Percentiles rank a stretch among this genome's conserved stretches.
These are phyloP conservation scores for Centroberyx gerrardi DNA, from an alignment of 2,797 vertebrate genomes.

Conservation along the genomic window DNA sequence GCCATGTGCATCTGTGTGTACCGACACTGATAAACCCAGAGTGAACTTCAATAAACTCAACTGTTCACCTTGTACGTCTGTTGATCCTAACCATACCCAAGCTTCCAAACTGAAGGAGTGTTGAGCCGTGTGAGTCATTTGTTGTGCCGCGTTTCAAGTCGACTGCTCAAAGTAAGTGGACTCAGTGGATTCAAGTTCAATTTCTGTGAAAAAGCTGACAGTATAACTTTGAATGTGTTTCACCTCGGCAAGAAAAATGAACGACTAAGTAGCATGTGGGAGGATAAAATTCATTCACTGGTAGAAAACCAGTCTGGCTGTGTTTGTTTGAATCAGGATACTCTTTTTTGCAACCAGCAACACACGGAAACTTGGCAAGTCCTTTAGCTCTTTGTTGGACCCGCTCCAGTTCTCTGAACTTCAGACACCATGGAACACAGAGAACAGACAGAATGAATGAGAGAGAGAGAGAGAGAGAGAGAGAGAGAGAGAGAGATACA, in stretches of 20 bases:
- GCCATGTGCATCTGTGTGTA: slow-evolving; percentile 67
- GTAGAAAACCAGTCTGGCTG: slow-evolving; percentile 12
- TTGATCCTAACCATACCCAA: slow-evolving; percentile 11
- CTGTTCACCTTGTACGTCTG: slow-evolving; percentile 68
- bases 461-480: slow-evolving; percentile 19
- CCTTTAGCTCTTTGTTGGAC: slow-evolving; percentile 55
- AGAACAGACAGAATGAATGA: slow-evolving; percentile 14
- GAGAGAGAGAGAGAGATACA: slow-evolving; percentile 43
- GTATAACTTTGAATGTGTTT: neutral
- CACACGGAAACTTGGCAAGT: slow-evolving; percentile 56
- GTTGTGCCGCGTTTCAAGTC: slow-evolving; percentile 3
- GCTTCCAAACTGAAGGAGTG: slow-evolving; percentile 19
- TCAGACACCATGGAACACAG: slow-evolving; percentile 38
- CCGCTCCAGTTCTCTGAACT: slow-evolving; percentile 51
- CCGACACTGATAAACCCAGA: slow-evolving; percentile 77
- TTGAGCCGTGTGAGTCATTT: slow-evolving; percentile 15
- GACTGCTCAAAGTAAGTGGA: neutral
- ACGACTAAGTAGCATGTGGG: neutral
- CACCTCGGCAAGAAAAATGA: neutral
- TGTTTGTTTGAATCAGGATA: slow-evolving; percentile 36
- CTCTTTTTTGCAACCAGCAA: slow-evolving; percentile 19
- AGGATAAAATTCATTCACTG: neutral
- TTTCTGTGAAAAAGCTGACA: neutral
- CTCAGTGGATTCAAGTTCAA: neutral
- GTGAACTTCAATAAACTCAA: slow-evolving; percentile 83